Evolutionary conservation across 2,113 vertebrate species (phyloP).

Genomic region (Leucosticte australis): DNA sequence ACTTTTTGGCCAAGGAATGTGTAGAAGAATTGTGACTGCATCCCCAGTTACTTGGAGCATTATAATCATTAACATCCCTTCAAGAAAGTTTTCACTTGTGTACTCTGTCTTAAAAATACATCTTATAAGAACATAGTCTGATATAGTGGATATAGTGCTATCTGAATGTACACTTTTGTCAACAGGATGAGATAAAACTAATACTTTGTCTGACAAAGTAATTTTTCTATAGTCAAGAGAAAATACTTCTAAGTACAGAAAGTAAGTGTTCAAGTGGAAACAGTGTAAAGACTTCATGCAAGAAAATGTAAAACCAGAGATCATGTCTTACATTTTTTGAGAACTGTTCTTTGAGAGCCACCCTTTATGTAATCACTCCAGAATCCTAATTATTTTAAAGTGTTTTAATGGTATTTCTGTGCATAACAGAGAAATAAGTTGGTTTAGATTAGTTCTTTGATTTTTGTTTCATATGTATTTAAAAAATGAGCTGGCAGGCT

Average conservation of each 20-base stretch:
- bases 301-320: conserved; percentile 18
- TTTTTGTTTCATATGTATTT: background rate
- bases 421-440: background rate
- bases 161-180: background rate
- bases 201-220: background rate
- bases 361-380: background rate
- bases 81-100: background rate
- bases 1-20: background rate
- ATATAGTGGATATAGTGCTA: background rate
- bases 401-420: background rate
- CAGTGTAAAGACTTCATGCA: background rate
- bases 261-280: background rate
- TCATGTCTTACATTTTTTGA: background rate
- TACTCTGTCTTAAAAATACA: background rate
- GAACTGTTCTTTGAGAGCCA: background rate
- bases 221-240: background rate
- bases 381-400: background rate
- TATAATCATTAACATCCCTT: background rate
- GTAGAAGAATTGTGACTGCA: background rate
- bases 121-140: background rate
- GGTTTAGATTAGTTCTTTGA: background rate
- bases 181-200: background rate
- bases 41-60: background rate
- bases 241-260: background rate
- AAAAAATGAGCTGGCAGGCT: conserved; percentile 14